Percentiles rank a stretch among this genome's conserved stretches.
Evolutionary conservation across 2,888 invertebrate species (phyloP).

Genomic region (Mesochorus sp.): DNA sequence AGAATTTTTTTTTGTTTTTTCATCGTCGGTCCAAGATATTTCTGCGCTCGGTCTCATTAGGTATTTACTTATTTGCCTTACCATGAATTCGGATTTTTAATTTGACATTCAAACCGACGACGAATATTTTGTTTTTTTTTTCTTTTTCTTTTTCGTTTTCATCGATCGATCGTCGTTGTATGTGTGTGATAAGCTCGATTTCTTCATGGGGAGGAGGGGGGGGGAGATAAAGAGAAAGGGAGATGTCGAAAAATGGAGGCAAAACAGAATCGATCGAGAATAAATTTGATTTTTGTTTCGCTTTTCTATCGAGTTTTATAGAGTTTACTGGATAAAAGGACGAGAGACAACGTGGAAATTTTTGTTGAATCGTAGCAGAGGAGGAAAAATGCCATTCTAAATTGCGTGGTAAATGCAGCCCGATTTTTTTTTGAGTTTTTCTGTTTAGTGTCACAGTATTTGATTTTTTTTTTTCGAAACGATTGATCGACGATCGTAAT

Average conservation of each 20-base stretch:
- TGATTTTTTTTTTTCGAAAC: not conserved
- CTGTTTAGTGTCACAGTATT: not conserved
- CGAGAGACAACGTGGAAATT: constrained; percentile 6
- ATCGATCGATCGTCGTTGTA: constrained; percentile 19
- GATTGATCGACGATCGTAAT: not conserved
- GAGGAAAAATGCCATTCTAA: constrained; percentile 24
- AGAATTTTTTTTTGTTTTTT: constrained; percentile 64
- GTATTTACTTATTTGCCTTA: constrained; percentile 27
- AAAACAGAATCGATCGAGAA: not conserved
- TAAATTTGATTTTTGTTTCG: not conserved
- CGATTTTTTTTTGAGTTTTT: constrained; percentile 12
- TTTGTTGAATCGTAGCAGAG: not conserved
- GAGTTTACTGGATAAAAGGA: not conserved
- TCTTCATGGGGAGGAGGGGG: not conserved
- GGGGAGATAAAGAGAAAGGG: too few relatives aligned
- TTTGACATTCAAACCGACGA: too few relatives aligned
- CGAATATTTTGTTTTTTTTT: not conserved
- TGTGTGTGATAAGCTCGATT: constrained; percentile 48
- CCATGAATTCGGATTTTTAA: not conserved
- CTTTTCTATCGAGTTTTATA: not conserved
- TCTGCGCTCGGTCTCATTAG: constrained; percentile 5
- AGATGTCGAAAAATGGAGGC: not conserved
- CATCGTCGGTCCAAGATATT: constrained; percentile 65
- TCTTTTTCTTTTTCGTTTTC: constrained; percentile 1
- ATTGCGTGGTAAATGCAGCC: constrained; percentile 35